Evolutionary conservation across 2,888 invertebrate genomes (phyloP).

Genomic region (Drosophila stalkeri): DNA sequence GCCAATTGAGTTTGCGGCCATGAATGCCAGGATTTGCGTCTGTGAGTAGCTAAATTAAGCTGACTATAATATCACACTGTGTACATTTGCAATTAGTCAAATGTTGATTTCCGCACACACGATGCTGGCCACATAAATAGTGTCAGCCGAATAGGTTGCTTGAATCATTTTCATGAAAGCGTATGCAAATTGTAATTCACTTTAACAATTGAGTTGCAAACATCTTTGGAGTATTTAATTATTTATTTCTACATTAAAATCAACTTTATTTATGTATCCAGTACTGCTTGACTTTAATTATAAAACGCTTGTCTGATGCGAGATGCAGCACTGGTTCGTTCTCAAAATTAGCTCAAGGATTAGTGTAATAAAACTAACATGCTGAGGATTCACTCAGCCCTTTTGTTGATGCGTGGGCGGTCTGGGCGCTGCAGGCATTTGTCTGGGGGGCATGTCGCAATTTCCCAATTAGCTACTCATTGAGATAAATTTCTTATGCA

Average conservation of each 20-base stretch:
- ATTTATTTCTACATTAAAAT: neutral
- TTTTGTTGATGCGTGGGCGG: slow-evolving; percentile 58
- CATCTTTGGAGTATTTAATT: neutral
- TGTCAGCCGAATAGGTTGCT: neutral
- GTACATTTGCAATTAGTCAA: slow-evolving; percentile 72
- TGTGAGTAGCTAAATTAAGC: slow-evolving; percentile 60
- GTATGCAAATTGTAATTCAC: neutral
- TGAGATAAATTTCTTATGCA: slow-evolving; percentile 82
- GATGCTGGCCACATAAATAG: slow-evolving; percentile 29
- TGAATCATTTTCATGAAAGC: neutral
- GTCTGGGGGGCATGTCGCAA: slow-evolving; percentile 61
- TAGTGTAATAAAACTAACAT: slow-evolving; percentile 80
- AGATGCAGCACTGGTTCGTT: slow-evolving; percentile 40
- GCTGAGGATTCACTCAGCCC: slow-evolving; percentile 67
- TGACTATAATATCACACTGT: slow-evolving; percentile 56
- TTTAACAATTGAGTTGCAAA: neutral
- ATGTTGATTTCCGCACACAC: slow-evolving; percentile 59
- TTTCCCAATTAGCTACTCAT: slow-evolving; percentile 81
- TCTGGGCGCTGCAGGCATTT: slow-evolving; percentile 13
- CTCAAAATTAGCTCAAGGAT: slow-evolving; percentile 79
- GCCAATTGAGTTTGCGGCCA: slow-evolving; percentile 74
- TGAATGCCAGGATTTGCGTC: slow-evolving; percentile 29
- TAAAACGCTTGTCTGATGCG: slow-evolving; percentile 44
- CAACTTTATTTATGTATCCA: slow-evolving; percentile 2
- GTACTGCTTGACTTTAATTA: slow-evolving; percentile 46